phyloP scores from a whole-genome alignment of 2,113 vertebrate genomes.

The Myiozetetes cayanensis region DNA sequence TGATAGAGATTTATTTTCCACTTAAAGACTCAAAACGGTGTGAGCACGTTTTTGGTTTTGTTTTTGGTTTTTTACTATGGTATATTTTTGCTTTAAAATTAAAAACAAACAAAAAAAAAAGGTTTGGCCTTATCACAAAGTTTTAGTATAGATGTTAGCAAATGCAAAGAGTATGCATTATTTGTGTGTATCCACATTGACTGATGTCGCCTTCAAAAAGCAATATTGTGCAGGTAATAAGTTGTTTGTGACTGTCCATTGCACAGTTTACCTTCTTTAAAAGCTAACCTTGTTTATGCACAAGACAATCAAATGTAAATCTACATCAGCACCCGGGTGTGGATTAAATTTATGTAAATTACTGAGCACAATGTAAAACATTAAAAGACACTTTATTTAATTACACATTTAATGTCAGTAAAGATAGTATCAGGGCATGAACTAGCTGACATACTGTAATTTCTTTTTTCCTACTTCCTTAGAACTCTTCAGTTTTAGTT shows the following conservation, averaged over 20 bases:
- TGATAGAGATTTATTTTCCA: slow-evolving; percentile 82
- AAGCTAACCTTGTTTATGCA: slow-evolving; percentile 79
- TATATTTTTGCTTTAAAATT: slow-evolving; percentile 76
- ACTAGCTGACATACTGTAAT: slow-evolving; percentile 31
- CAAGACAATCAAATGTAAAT: slow-evolving; percentile 80
- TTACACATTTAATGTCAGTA: slow-evolving; percentile 49
- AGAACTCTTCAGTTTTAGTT: slow-evolving; percentile 44
- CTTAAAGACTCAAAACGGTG: slow-evolving; percentile 66
- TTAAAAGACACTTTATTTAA: slow-evolving; percentile 70
- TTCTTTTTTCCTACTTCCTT: slow-evolving; percentile 52
- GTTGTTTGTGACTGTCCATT: slow-evolving; percentile 78
- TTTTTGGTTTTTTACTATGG: slow-evolving; percentile 71
- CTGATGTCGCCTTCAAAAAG: slow-evolving; percentile 75
- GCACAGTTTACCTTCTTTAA: slow-evolving; percentile 74
- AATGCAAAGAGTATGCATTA: slow-evolving; percentile 72
- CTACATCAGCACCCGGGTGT: slow-evolving; percentile 67
- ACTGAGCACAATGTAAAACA: slow-evolving; percentile 74
- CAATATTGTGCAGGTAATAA: slow-evolving; percentile 77
- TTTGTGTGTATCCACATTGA: slow-evolving; percentile 76
- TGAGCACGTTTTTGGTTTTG: slow-evolving; percentile 18
- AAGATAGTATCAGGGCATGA: slow-evolving; percentile 65
- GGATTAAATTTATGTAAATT: slow-evolving; percentile 68
- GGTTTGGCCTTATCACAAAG: slow-evolving; percentile 80
- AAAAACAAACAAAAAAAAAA: slow-evolving; percentile 63
- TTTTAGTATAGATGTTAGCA: slow-evolving; percentile 79